Percentiles rank a stretch among this genome's conserved stretches.
Conservation (phyloP, 2,797 vertebrate genomes). For the Gouania willdenowi region DNA sequence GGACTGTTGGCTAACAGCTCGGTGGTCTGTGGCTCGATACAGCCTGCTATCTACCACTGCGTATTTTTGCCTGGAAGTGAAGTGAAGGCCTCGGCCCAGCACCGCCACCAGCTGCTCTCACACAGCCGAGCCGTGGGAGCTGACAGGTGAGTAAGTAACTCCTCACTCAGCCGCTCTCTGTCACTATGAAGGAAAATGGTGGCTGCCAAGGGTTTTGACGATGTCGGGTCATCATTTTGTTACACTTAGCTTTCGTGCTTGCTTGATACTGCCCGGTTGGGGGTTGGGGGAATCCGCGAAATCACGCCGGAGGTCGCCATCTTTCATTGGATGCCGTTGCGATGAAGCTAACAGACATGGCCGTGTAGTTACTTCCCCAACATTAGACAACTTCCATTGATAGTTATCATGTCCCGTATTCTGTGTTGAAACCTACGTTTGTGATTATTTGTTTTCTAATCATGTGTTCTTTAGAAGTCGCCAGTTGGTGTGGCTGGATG, state of each 20-base stretch:
- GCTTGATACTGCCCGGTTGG: slow-evolving; percentile 19
- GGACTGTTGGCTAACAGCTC: too few species aligned
- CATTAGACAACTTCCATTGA: too few species aligned
- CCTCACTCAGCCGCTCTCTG: too few species aligned
- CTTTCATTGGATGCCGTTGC: slow-evolving; percentile 60
- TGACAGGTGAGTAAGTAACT: slow-evolving; percentile 67
- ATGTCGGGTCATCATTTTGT: too few species aligned
- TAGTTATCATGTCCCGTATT: too few species aligned
- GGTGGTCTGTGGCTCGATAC: slow-evolving; percentile 28
- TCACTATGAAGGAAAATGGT: too few species aligned
- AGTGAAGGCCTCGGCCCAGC: slow-evolving; percentile 56
- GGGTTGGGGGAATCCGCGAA: slow-evolving; percentile 47
- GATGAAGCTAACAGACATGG: slow-evolving; percentile 23
- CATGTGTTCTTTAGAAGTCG: not conserved
- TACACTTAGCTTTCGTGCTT: slow-evolving; percentile 29
- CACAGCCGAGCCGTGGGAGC: slow-evolving; percentile 56
- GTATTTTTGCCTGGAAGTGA: slow-evolving; percentile 66
- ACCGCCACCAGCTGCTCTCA: slow-evolving; percentile 27
- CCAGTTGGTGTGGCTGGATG: slow-evolving; percentile 10
- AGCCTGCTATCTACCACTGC: slow-evolving; percentile 60
- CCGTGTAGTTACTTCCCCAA: slow-evolving; percentile 36
- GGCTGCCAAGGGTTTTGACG: too few species aligned
- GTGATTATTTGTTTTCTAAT: too few species aligned
- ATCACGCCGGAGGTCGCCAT: slow-evolving; percentile 73
- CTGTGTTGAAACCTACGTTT: too few species aligned